Conservation (phyloP, 2,888 invertebrate species). For the Ischnus inquisitorius region DNA sequence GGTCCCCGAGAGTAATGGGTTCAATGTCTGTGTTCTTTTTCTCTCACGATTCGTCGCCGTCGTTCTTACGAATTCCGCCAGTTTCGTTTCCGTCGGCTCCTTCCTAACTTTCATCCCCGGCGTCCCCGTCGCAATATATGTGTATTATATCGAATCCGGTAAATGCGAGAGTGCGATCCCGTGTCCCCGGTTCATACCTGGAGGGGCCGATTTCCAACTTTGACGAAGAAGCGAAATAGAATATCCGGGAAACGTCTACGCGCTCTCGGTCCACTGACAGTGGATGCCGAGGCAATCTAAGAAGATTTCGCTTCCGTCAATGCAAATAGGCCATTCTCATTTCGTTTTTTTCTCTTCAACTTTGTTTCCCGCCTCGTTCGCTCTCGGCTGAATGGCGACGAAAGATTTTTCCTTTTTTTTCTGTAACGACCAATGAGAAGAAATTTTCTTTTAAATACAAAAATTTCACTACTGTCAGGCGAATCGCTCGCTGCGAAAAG, state of each 20-base stretch:
- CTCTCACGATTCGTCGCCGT: no score
- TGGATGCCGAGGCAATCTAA: not conserved
- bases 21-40: no score
- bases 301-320: slow-evolving; percentile 7
- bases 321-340: not conserved
- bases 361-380: not conserved
- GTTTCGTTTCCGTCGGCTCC: no score
- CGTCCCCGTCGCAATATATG: slow-evolving; percentile 9
- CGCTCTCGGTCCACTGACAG: not conserved
- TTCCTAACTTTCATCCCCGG: slow-evolving; percentile 10
- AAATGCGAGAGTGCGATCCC: slow-evolving; percentile 65
- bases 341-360: no score
- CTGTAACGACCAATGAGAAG: not conserved
- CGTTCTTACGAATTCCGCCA: no score
- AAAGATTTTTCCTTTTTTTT: not conserved
- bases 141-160: slow-evolving; percentile 32
- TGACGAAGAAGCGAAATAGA: slow-evolving; percentile 29
- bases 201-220: slow-evolving; percentile 46
- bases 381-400: not conserved
- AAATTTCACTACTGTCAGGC: no score
- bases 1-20: no score
- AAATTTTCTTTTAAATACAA: no score
- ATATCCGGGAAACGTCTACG: slow-evolving; percentile 30
- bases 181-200: slow-evolving; percentile 54
- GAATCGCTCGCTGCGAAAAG: no score